Base-by-base conservation (phyloP, 2,888 invertebrate genomes). In the Blera fallax region DNA sequence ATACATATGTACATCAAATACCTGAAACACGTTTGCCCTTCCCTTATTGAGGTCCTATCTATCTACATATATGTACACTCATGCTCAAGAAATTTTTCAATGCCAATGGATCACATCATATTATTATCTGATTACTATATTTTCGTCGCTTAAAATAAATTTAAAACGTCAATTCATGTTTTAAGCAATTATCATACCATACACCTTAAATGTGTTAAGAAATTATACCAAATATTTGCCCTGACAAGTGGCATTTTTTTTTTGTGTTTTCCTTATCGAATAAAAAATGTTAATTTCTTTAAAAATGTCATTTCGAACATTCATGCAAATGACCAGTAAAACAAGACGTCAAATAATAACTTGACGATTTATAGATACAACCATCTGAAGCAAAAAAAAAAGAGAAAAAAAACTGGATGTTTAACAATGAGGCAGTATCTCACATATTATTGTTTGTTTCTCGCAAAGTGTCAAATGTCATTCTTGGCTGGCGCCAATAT, bases 401-500 rank as follows among this genome's bases (percentile, higher is more conserved):
- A 27, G 0, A 62, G n/a, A 29, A 32, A 48, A n/a, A 37, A 3
- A 67, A 52, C 52, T 52, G 52, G 40, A 54, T 43, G 16, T 24
- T 69, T 14, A 54, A 54, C 21, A 54, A 29, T 34, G 18, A 43
- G 18, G 5, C 32, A 32, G 24, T 56, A 21, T 69, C 16, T 50
- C 60, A 27, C 10, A 52, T 45, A 56, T 43, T 56, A 54, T 65
- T 54, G 54, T 45, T 54, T 40, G 45, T 32, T 54, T 54, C 43
- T 24, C 40, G 6, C 37, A 50, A 70, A 70, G 70, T 78, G 62
- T 70, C 56, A 65, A 79, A 79, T 50, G 54, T 37, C 18, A 50
- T 37, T 64, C 14, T 72, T n/a, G 0, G 32, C 48, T 79, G 79
- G 79, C 79, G 79, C 79, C 79, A 54, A 18, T 62, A 24, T 48